These are phyloP conservation scores for Mirza zaza DNA, from an alignment of 2,113 vertebrate species.

Conservation along the genomic window DNA sequence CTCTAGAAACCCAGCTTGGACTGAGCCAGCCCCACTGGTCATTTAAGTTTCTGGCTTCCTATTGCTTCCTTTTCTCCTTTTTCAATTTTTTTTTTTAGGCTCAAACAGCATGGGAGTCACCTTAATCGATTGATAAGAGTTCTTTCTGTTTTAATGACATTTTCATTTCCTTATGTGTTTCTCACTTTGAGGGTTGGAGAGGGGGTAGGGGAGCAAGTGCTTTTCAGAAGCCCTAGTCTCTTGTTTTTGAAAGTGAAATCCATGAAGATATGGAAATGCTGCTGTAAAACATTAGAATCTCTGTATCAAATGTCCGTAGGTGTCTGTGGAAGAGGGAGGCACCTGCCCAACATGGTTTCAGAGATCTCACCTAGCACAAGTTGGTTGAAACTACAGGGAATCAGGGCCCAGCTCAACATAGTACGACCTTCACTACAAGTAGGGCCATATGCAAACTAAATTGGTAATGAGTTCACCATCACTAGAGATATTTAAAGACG, in stretches of 20 bases:
- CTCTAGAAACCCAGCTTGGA: neutral
- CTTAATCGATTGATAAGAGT: neutral
- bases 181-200: neutral
- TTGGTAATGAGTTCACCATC: neutral
- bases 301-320: neutral
- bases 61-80: neutral
- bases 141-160: neutral
- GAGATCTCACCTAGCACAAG: neutral
- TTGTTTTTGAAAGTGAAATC: neutral
- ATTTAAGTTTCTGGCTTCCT: neutral
- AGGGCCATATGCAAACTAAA: neutral
- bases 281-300: neutral
- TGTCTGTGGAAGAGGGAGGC: neutral
- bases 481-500: constrained; percentile 41
- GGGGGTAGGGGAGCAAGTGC: neutral
- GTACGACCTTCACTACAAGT: neutral
- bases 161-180: neutral
- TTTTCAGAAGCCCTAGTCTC: neutral
- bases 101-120: neutral
- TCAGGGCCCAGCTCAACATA: neutral
- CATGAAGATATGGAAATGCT: neutral
- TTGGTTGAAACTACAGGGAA: neutral
- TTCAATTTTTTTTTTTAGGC: neutral
- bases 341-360: neutral
- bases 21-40: neutral